Conservation (phyloP, 2,113 vertebrate species). For the Trichomycterus rosablanca region DNA sequence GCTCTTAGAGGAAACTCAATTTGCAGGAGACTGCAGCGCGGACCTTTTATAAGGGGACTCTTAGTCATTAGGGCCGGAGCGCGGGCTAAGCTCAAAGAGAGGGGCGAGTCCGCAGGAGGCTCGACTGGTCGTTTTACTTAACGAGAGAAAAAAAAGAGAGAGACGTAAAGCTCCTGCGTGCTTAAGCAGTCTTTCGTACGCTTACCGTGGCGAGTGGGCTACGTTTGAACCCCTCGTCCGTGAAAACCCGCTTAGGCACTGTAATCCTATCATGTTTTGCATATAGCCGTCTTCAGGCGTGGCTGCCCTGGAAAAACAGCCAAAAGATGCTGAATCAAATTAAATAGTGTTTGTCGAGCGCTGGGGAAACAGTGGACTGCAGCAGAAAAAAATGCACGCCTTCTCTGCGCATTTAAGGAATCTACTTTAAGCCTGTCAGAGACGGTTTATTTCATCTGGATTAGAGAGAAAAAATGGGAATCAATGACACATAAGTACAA, state of each 20-base stretch:
- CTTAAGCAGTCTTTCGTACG: conserved; percentile 64
- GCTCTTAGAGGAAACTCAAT: conserved; percentile 74
- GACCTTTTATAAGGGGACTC: conserved; percentile 79
- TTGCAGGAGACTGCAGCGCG: conserved; percentile 64
- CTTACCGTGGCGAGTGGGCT: conserved; percentile 57
- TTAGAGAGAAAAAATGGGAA: conserved; percentile 62
- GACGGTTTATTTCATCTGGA: conserved; percentile 69
- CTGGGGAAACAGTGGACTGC: conserved; percentile 47
- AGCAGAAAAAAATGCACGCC: conserved; percentile 20
- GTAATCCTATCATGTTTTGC: conserved; percentile 74
- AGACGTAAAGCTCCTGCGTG: conserved; percentile 64
- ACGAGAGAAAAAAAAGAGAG: conserved; percentile 53
- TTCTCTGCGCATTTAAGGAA: conserved; percentile 49
- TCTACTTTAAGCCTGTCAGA: conserved; percentile 72
- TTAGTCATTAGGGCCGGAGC: conserved; percentile 75
- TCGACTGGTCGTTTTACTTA: conserved; percentile 54
- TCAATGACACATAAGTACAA: conserved; percentile 46
- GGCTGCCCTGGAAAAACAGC: conserved; percentile 69
- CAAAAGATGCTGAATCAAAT: conserved; percentile 75
- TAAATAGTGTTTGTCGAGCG: conserved; percentile 54
- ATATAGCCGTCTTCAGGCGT: conserved; percentile 72
- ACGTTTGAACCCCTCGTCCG: conserved; percentile 68
- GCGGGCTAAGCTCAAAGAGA: conserved; percentile 66
- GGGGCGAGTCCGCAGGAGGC: conserved; percentile 65
- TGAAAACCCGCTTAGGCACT: conserved; percentile 72